Base-by-base conservation (phyloP, 2,888 invertebrate genomes). In the Stenichneumon culpator region DNA sequence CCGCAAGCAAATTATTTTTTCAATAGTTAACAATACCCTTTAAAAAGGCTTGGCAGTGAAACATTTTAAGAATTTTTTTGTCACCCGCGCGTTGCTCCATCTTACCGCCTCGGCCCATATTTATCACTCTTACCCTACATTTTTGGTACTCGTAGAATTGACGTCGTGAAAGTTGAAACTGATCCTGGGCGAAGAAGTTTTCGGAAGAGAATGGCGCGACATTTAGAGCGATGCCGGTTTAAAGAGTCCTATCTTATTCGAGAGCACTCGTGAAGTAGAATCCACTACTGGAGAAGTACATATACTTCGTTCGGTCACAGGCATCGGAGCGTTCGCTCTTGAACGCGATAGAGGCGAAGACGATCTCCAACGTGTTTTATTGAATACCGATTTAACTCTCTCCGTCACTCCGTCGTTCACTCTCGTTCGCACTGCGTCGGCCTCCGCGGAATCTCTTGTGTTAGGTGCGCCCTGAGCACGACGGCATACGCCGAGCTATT, bases 391-490 rank as follows among this genome's bases (percentile, higher is more conserved):
- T 73, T 74, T 28, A 36, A 57, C 68, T 80, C 28, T 47, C 44
- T 50, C 44, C 3, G 54, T 54, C 36, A 2, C 16, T 25, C n/a
- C 3, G 73, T 19, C 54, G 22, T 39, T 60, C 28, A 1, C 73
- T 36, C 19, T 0, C 19, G 2, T 7, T 25, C 54, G 6, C 73
- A 14, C n/a, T 60, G 44, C 9, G 19, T 44, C 50, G 60, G 50
- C 75, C 19, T n/a, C 63, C 60, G 50, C 16, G 81, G 74, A 69
- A 75, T 75, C 25, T 69, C 50, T 28, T n/a, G 50, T 25, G 63
- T 69, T 69, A 52, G 63, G 63, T 69, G 81, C 68, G 75, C 69
- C 69, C 36, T 63, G 81, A 70, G 69, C 39, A 69, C 74, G 52
- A 69, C 74, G 52, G 47, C 19, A 63, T 28, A 28, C 63, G 50